Evolutionary conservation across 1,140 invertebrate genomes (phyloP).

Genomic region (Drosophila suzukii): DNA sequence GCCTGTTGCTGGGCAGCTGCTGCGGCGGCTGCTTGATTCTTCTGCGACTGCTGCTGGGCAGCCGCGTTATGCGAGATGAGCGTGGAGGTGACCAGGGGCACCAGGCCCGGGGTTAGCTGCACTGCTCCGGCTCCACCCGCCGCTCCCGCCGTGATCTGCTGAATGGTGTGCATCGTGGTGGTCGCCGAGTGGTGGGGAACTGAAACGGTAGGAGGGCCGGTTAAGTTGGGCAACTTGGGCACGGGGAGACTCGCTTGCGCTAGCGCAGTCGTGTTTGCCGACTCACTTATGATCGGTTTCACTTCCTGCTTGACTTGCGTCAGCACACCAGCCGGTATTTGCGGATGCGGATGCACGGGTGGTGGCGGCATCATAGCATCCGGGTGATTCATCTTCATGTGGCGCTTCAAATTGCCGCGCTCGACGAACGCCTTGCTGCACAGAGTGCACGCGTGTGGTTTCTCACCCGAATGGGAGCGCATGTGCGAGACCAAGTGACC

Average conservation of each 20-base stretch:
- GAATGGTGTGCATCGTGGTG: constrained; percentile 83
- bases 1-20: constrained; percentile 63
- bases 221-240: constrained; percentile 24
- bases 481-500: constrained; percentile 94
- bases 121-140: constrained; percentile 69
- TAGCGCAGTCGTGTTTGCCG: constrained; percentile 47
- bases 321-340: constrained; percentile 83
- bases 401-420: constrained; percentile 90
- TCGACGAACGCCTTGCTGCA: constrained; percentile 92
- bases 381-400: constrained; percentile 85
- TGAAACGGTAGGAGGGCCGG: constrained; percentile 49
- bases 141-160: constrained; percentile 79
- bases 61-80: constrained; percentile 79
- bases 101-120: constrained; percentile 75
- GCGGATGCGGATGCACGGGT: constrained; percentile 81
- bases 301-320: constrained; percentile 83
- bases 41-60: constrained; percentile 71
- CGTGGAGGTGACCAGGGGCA: constrained; percentile 79
- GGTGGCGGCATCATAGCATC: constrained; percentile 84
- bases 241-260: constrained; percentile 24
- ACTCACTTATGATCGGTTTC: constrained; percentile 84
- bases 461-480: constrained; percentile 94
- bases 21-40: constrained; percentile 67
- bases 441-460: constrained; percentile 91
- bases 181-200: constrained; percentile 78